Base-by-base conservation (phyloP, 2,797 vertebrate genomes). In the Linurgus olivaceus region DNA sequence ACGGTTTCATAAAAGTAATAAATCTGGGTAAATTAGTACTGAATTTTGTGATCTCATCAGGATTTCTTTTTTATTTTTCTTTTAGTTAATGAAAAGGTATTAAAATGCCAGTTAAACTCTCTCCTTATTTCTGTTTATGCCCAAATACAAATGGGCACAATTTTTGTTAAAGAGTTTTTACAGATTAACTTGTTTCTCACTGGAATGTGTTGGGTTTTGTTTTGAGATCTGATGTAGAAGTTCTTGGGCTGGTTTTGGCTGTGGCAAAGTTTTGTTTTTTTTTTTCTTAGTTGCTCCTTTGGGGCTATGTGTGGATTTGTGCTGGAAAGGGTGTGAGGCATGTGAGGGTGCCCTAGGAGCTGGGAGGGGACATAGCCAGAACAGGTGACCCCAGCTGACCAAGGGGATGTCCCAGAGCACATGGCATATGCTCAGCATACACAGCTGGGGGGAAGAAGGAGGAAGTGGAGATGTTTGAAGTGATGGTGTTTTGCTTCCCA, bases 401-500 rank as follows among this genome's bases (percentile, higher is more conserved):
- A 19, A 28, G 3, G 16, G 26, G 19, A 1, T 51, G 2, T 51
- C 33, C n/a, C 44, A 26, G 44, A 45, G 9, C 24, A 5, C 8
- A 1, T 21, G 37, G 9, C 8, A 33, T 25, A 20, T 51, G 24
- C 50, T 63, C 9, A 26, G 17, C 11, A 7, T 1, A 1, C 11
- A 6, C 5, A 29, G 7, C 28, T 3, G 3, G n/a, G 20, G 10
- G 10, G 17, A 35, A 23, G 50, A 5, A 50, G 24, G 37, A 70
- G 11, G 24, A 61, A 20, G 42, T 28, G 54, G 42, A 35, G n/a
- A 4, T 50, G n/a, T 29, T 63, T 19, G 28, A 14, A 51, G 28
- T 38, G 44, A 33, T 57, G 28, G 10, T 0, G 0, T 33, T 65
- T 47, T 45, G 33, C 20, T 50, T 29, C 9, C 42, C 19, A 6